Evolutionary conservation across 2,888 invertebrate genomes (phyloP).

Genomic region (Uropetala carovei): DNA sequence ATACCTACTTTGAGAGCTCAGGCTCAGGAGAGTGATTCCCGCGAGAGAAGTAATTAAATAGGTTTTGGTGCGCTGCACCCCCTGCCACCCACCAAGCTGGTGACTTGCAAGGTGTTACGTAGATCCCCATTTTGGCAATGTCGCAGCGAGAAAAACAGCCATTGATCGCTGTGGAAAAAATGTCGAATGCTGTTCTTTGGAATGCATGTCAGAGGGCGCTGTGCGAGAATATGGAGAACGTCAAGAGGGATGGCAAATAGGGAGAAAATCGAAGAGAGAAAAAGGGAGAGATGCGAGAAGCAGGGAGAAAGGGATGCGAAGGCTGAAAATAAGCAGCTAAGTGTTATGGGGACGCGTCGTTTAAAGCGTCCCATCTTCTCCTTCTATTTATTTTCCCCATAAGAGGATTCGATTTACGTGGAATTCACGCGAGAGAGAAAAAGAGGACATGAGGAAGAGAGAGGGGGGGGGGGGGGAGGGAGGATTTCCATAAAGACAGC

Average conservation of each 20-base stretch:
- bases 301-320: background rate
- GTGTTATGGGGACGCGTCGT: background rate
- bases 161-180: no score
- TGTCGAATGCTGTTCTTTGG: no score
- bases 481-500: background rate
- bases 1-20: no score
- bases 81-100: no score
- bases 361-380: background rate
- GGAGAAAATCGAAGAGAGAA: background rate
- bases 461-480: background rate
- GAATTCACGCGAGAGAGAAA: background rate
- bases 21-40: no score
- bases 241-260: background rate
- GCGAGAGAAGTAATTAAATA: no score
- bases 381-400: constrained; percentile 5
- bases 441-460: background rate
- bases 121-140: no score
- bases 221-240: no score
- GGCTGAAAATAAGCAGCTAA: background rate
- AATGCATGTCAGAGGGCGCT: no score
- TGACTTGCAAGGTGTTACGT: no score
- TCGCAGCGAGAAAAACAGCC: no score
- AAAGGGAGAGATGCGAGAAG: background rate
- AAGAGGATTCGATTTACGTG: constrained; percentile 10
- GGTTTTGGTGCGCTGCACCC: no score